phyloP scores from a whole-genome alignment of 2,888 invertebrate genomes.

The Gari tellinella region DNA sequence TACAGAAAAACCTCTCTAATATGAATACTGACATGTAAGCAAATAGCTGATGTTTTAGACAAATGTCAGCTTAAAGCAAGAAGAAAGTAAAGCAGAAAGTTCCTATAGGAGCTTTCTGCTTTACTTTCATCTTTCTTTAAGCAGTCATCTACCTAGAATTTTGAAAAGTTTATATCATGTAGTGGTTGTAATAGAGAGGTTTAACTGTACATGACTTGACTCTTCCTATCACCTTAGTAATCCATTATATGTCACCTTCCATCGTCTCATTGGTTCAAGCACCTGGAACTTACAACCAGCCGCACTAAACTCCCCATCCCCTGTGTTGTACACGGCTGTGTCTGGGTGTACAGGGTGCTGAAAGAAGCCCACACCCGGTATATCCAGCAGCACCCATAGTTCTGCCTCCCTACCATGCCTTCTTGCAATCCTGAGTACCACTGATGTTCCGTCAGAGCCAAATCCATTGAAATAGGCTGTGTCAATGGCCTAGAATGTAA shows the following conservation, averaged over 20 bases:
- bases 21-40: too few species aligned
- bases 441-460: constrained; percentile 86
- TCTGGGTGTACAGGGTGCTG: constrained; percentile 87
- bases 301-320: constrained; percentile 67
- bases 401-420: constrained; percentile 86
- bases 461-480: constrained; percentile 86
- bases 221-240: constrained; percentile 86
- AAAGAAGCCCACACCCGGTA: constrained; percentile 83
- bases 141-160: too few species aligned
- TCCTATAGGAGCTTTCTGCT: too few species aligned
- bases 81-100: too few species aligned
- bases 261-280: constrained; percentile 87
- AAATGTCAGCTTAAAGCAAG: too few species aligned
- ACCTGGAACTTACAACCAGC: constrained; percentile 87
- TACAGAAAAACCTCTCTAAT: too few species aligned
- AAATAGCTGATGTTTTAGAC: too few species aligned
- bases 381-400: constrained; percentile 86
- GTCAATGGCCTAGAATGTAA: constrained; percentile 83
- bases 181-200: too few species aligned
- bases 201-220: too few species aligned
- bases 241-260: constrained; percentile 90
- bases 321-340: constrained; percentile 84
- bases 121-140: too few species aligned
- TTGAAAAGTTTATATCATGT: too few species aligned
- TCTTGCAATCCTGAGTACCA: constrained; percentile 87